A percentile compares a stretch with the other conserved stretches of the same genome.
phyloP scores from a whole-genome alignment of 2,113 vertebrate genomes.

The Corythornis cristatus region DNA sequence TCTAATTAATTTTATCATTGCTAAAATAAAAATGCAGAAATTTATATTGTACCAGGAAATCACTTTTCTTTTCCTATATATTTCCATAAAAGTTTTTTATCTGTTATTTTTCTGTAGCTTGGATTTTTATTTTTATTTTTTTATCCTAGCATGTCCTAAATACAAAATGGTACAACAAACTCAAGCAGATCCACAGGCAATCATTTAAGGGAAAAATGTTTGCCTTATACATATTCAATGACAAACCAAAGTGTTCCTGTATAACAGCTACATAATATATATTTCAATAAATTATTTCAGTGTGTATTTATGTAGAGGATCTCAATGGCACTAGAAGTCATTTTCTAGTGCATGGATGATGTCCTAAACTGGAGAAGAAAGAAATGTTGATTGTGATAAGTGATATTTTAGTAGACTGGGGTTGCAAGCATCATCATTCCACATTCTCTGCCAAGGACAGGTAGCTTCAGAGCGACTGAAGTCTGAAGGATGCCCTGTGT shows the following conservation, averaged over 20 bases:
- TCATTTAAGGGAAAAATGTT: conserved; percentile 36
- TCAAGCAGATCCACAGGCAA: conserved; percentile 38
- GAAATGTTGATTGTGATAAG: background rate
- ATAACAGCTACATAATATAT: conserved; percentile 36
- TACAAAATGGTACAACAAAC: conserved; percentile 33
- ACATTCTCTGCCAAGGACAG: background rate
- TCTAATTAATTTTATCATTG: background rate
- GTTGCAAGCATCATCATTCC: background rate
- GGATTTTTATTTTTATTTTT: background rate
- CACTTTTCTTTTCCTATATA: background rate
- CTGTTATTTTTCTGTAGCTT: background rate
- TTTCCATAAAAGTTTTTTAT: background rate
- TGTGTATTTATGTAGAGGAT: background rate
- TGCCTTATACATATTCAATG: conserved; percentile 54
- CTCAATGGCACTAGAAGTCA: background rate
- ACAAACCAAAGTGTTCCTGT: conserved; percentile 16
- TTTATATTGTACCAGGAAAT: background rate
- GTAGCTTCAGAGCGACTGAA: background rate
- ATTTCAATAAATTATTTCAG: conserved; percentile 56
- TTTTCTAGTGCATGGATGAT: background rate
- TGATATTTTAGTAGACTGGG: background rate
- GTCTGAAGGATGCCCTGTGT: background rate
- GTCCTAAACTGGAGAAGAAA: background rate
- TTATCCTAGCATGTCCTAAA: background rate
- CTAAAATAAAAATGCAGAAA: background rate